phyloP scores from a whole-genome alignment of 2,888 invertebrate genomes.

The Euphydryas editha region DNA sequence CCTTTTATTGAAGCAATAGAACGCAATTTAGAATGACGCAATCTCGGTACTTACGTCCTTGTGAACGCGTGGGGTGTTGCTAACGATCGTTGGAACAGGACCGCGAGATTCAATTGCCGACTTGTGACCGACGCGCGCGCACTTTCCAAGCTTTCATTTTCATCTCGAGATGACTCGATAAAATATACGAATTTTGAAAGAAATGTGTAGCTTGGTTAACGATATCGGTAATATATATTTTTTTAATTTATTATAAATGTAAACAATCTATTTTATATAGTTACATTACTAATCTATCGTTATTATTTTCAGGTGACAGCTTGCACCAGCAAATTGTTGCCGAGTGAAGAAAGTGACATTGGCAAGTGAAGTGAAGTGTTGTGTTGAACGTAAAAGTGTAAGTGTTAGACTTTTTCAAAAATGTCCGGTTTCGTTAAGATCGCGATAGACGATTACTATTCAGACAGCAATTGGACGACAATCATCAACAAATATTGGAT shows the following conservation, averaged over 20 bases:
- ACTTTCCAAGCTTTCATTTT: slow-evolving; percentile 80
- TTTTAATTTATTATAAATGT: not conserved
- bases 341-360: slow-evolving; percentile 52
- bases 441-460: slow-evolving; percentile 86
- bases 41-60: slow-evolving; percentile 65
- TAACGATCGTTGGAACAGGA: slow-evolving; percentile 62
- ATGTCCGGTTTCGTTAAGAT: slow-evolving; percentile 87
- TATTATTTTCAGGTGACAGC: slow-evolving; percentile 73
- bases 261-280: not conserved
- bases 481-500: slow-evolving; percentile 88
- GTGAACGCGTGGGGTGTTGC: slow-evolving; percentile 59
- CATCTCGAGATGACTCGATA: slow-evolving; percentile 53
- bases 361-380: slow-evolving; percentile 60
- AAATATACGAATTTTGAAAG: slow-evolving; percentile 22
- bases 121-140: slow-evolving; percentile 66
- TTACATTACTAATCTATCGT: too few species aligned
- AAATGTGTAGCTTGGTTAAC: slow-evolving; percentile 45
- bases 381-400: slow-evolving; percentile 47
- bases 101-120: slow-evolving; percentile 76
- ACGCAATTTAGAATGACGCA: slow-evolving; percentile 54
- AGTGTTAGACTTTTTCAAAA: slow-evolving; percentile 55
- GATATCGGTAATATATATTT: slow-evolving; percentile 49
- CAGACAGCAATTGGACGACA: slow-evolving; percentile 85
- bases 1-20: slow-evolving; percentile 46
- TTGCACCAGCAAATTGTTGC: slow-evolving; percentile 70